These are phyloP conservation scores for Noctua janthina DNA, from an alignment of 2,888 invertebrate species.

Conservation along the genomic window DNA sequence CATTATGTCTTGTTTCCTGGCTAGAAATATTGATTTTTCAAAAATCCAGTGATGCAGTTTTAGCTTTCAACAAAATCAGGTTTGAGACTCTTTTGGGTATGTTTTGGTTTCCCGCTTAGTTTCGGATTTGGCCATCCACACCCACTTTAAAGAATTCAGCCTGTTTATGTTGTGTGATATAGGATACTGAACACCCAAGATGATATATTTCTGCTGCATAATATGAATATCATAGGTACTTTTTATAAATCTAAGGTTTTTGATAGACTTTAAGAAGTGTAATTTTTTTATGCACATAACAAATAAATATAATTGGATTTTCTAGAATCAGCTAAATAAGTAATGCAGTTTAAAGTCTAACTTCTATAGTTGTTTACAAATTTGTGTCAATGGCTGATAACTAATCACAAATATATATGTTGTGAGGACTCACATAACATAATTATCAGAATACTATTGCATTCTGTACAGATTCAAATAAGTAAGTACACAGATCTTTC, in stretches of 20 bases:
- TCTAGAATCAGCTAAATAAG: background rate
- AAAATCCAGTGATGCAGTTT: too few species aligned
- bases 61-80: too few species aligned
- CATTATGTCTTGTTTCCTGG: too few species aligned
- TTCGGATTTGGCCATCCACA: too few species aligned
- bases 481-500: background rate
- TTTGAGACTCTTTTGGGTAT: too few species aligned
- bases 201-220: background rate
- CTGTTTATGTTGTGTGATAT: background rate
- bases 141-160: too few species aligned
- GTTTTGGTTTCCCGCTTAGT: too few species aligned
- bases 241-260: background rate
- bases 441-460: background rate
- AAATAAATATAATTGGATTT: background rate
- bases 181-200: background rate
- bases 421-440: background rate
- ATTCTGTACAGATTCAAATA: background rate
- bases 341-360: background rate
- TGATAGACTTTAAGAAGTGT: background rate
- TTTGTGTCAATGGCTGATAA: slow-evolving; percentile 33
- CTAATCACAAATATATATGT: slow-evolving; percentile 12
- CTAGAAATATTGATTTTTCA: too few species aligned
- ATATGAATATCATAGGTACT: background rate
- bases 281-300: background rate
- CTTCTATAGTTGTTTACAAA: slow-evolving; percentile 22